Base-by-base conservation (phyloP, 2,113 vertebrate species). In the Ancistrus triradiatus region DNA sequence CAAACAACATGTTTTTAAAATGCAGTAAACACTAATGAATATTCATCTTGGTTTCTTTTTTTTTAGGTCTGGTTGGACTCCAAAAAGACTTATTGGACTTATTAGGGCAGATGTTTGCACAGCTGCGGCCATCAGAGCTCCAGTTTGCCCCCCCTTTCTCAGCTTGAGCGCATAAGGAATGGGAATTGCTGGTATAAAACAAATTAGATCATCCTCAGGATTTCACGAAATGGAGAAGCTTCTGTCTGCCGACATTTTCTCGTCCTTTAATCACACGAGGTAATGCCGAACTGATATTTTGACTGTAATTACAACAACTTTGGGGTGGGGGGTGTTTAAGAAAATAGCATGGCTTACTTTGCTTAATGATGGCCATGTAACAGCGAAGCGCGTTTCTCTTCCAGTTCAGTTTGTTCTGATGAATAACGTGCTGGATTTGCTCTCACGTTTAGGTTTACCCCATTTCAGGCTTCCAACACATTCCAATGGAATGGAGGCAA, bases 81-180 rank as follows among this genome's bases (percentile, higher is more conserved):
- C 80, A 74, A 49, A 46, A 47, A 69, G 67, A n/a, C n/a, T n/a
- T n/a, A n/a, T n/a, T n/a, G n/a, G 68, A 82, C 72, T 72, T 69
- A 55, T 80, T 49, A 63, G 22, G 68, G 77, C 76, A 78, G 74
- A 77, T 86, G 84, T 84, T 86, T 85, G 78, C 44, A 80, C 84
- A 88, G 85, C 82, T 86, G 83, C 69, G 66, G 58, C 52, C 64
- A 64, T 76, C 22, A 10, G 66, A 80, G 68, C 53, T 43, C 47
- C 51, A 62, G 59, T 72, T 78, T 76, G 66, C 49, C 73, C 47
- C 55, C 68, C 68, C 59, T 35, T 62, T 76, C 57, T 44, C 25
- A 61, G 69, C 68, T 49, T 58, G 72, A 69, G 60, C 6, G 35
- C 17, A 44, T 21, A 11, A 75, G 75, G 67, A 70, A 55, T 59